Base-by-base conservation (phyloP, 1,140 invertebrate genomes). In the Penaeus chinensis region DNA sequence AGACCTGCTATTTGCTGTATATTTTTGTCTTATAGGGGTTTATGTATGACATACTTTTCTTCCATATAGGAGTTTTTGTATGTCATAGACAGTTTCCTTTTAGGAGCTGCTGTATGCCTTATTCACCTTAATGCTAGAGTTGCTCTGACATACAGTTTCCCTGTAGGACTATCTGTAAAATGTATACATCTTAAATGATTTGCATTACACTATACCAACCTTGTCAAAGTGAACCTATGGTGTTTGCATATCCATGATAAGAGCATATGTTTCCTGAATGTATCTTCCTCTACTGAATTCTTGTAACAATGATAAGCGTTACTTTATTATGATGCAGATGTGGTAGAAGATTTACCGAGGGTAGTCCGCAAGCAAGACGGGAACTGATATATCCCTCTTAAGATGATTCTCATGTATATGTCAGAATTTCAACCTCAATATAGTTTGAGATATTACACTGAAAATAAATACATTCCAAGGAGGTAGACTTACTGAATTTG, bases 51-150 rank as follows among this genome's bases (percentile, higher is more conserved):
- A 85, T 84, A 84, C 66, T 47, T n/a, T 47, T 85, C 74, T 47
- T 78, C 74, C 83, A 85, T 13, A 63, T 42, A 60, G 63, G 83
- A 78, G 83, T 27, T 85, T 78, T 85, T 77, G 61, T 85, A 77
- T 85, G 74, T 63, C 74, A 77, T 65, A 61, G 71, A 77, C 83
- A 78, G 83, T 85, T 85, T 85, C 83, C 83, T 78, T 77, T 47
- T 78, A 78, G 83, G 83, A 85, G 74, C 71, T 85, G 74, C 42
- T 85, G 74, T 85, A 85, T 85, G 83, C 83, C 83, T 85, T 85
- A 85, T 85, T 77, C 71, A 85, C 78, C 83, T 85, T 82, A 65
- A 85, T 37, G 60, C 83, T 85, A 85, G 83, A 85, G 61, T 85
- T 85, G 83, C 74, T 85, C 83, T 84, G 82, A 78, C 83, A 77